Evolutionary conservation across 2,888 invertebrate genomes (phyloP).

Genomic region (Tyria jacobaeae): DNA sequence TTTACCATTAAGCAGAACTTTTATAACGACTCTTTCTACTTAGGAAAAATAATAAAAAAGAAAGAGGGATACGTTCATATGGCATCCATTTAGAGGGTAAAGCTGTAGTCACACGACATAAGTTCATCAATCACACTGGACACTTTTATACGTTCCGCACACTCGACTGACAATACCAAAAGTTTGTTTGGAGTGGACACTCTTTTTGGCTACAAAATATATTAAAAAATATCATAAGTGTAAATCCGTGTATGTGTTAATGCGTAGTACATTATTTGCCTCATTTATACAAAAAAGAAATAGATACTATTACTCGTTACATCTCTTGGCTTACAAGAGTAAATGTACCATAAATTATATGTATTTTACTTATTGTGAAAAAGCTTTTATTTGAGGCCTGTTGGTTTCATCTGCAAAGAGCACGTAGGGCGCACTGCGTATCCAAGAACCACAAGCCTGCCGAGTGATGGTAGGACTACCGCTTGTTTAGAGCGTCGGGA

Average conservation of each 20-base stretch:
- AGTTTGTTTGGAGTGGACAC: constrained; percentile 43
- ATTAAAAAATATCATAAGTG: constrained; percentile 50
- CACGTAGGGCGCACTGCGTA: too few species aligned
- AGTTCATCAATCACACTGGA: constrained; percentile 70
- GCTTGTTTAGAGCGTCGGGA: too few species aligned
- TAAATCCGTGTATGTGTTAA: constrained; percentile 50
- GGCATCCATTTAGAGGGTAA: constrained; percentile 51
- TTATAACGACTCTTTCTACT: constrained; percentile 44
- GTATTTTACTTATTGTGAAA: neutral
- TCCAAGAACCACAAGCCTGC: too few species aligned
- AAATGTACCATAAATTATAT: neutral
- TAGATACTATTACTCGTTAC: neutral
- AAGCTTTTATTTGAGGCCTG: neutral
- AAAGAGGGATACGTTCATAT: constrained; percentile 22
- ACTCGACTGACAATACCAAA: constrained; percentile 56
- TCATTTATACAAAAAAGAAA: neutral
- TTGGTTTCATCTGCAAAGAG: too few species aligned
- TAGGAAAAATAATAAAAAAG: constrained; percentile 27
- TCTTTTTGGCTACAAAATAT: constrained; percentile 48
- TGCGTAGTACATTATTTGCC: neutral
- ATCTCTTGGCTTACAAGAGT: neutral
- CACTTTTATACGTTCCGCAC: constrained; percentile 65
- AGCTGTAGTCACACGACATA: constrained; percentile 62
- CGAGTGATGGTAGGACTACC: too few species aligned
- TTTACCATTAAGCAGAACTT: constrained; percentile 42